Conservation (phyloP, 2,113 vertebrate genomes). For the Centropus unirufus region DNA sequence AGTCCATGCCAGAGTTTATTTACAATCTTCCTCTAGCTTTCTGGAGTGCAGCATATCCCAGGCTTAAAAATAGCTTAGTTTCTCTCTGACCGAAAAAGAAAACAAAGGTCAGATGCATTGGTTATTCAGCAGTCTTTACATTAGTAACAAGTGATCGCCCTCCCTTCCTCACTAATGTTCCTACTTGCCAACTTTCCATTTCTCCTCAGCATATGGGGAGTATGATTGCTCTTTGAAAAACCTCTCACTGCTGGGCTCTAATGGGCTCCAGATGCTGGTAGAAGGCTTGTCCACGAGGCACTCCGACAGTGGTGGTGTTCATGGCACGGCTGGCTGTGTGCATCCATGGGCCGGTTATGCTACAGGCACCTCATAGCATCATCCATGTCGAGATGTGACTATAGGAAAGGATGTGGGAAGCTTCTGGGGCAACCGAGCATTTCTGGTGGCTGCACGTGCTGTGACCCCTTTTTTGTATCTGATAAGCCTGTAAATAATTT, state of each 20-base stretch:
- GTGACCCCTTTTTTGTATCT: not conserved
- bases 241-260: not conserved
- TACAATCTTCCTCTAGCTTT: not conserved
- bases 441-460: not conserved
- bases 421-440: not conserved
- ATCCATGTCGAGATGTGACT: not conserved
- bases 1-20: not conserved
- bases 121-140: conserved; percentile 16
- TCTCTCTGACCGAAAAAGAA: not conserved
- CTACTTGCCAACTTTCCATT: conserved; percentile 33
- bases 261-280: conserved; percentile 26
- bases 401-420: not conserved
- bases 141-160: not conserved
- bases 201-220: not conserved
- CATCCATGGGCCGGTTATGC: not conserved
- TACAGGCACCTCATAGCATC: not conserved
- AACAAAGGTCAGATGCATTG: not conserved
- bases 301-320: not conserved
- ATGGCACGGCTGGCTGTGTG: no score
- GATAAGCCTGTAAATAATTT: conserved; percentile 22
- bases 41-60: not conserved
- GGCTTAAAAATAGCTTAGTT: conserved; percentile 34
- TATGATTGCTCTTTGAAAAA: not conserved
- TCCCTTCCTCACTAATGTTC: not conserved
- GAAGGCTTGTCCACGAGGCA: not conserved